Base-by-base conservation (phyloP, 1,140 invertebrate species). In the Myzus persicae region DNA sequence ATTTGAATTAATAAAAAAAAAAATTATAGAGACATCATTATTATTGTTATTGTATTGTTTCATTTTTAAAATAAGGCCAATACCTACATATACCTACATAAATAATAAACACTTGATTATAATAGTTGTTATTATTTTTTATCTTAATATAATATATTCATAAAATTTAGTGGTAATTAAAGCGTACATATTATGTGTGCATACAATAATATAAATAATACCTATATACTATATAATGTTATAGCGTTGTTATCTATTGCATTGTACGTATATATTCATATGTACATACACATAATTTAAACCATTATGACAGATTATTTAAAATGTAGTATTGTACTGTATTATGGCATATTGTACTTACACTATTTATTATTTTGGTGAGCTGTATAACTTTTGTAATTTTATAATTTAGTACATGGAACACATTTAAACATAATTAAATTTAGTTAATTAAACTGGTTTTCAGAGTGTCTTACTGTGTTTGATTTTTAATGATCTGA, bases 111-210 rank as follows among this genome's bases (percentile, higher is more conserved):
- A n/a, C 31, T 67, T 67, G 59, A 67, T n/a, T 67, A 67, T n/a
- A 67, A 67, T 67, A n/a, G 20, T 76, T 36, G 14, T n/a, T 76
- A 36, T n/a, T 76, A n/a, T 76, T 76, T 51, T n/a, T 76, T 76
- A 76, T 76, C n/a, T 76, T 76, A 76, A n/a, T 76, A n/a, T 76
- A 36, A n/a, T 76, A 76, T 76, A 76, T 36, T 76, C n/a, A 76
- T 76, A 76, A 76, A 76, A n/a, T n/a, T 76, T 76, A 76, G 59
- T 76, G 59, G 31, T 76, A n/a, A 76, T 76, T 76, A 76, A 76
- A n/a, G 59, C 20, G n/a, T n/a, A n/a, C n/a, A n/a, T 76, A n/a
- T 76, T n/a, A 18, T 76, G n/a, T 76, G 14, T 76, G 31, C 11
- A 4, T n/a, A 14, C 31, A 11, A 31, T 59, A 59, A 59, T 59